Evolutionary conservation across 1,140 invertebrate genomes (phyloP).

Genomic region (Sycophila sp.): DNA sequence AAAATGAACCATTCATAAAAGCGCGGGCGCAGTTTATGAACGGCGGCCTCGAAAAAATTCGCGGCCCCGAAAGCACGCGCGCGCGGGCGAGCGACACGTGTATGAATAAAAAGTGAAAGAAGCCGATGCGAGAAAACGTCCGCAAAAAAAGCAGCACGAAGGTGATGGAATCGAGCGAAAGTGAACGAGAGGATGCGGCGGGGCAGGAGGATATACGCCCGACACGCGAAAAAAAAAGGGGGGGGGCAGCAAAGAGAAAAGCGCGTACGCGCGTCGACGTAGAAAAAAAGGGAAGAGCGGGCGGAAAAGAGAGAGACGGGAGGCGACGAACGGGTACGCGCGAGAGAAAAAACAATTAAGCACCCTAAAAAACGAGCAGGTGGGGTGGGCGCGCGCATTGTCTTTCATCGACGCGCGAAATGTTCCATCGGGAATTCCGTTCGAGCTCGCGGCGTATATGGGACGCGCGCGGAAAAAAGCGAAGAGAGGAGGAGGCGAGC

Average conservation of each 20-base stretch:
- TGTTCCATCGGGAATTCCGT: constrained; percentile 35
- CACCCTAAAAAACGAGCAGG: constrained; percentile 19
- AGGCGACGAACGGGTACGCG: too few species aligned
- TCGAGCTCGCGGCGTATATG: constrained; percentile 12
- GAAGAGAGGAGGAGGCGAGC: background rate
- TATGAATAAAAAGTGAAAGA: constrained; percentile 25
- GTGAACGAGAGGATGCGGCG: constrained; percentile 27
- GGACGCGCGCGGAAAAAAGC: constrained; percentile 3
- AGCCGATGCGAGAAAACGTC: background rate
- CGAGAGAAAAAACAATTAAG: constrained; percentile 36
- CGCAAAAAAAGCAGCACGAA: constrained; percentile 1
- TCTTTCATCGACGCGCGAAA: constrained; percentile 39
- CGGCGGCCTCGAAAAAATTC: too few species aligned
- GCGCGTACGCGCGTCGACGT: background rate
- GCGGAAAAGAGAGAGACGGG: background rate
- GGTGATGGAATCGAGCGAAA: constrained; percentile 34
- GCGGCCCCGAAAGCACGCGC: too few species aligned
- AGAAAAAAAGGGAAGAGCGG: background rate
- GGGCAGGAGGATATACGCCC: background rate
- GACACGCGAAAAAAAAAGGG: background rate
- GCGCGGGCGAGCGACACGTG: too few species aligned
- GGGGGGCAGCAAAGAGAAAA: background rate
- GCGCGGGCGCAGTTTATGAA: too few species aligned
- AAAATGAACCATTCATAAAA: too few species aligned
- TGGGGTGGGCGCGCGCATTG: constrained; percentile 19